Conservation (phyloP, 2,888 invertebrate genomes). For the Yponomeuta malinellus region DNA sequence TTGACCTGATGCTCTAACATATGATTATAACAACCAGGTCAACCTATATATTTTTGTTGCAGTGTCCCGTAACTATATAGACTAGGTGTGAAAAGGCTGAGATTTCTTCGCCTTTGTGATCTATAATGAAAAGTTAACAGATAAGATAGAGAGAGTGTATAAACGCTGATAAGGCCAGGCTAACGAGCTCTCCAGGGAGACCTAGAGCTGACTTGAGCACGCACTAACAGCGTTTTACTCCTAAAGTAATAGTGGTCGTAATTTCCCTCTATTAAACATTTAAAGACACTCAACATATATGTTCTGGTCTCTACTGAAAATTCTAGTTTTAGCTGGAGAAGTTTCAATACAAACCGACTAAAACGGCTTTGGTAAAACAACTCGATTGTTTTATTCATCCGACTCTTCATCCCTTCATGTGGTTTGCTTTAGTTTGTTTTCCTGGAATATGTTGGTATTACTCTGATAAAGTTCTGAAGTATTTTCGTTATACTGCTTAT, state of each 20-base stretch:
- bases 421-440: too few species aligned
- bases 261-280: background rate
- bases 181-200: background rate
- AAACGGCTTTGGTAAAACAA: too few species aligned
- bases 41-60: too few species aligned
- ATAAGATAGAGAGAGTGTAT: background rate
- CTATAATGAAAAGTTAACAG: background rate
- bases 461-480: too few species aligned
- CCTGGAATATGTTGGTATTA: too few species aligned
- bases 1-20: too few species aligned
- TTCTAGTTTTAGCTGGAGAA: background rate
- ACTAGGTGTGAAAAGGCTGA: background rate
- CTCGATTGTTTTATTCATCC: too few species aligned
- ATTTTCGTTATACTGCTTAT: too few species aligned
- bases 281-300: background rate
- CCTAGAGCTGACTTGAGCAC: background rate
- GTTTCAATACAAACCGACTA: background rate
- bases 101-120: background rate
- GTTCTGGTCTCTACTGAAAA: background rate
- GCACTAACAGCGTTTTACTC: background rate
- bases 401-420: too few species aligned
- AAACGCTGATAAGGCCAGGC: background rate
- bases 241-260: background rate
- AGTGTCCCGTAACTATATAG: too few species aligned
- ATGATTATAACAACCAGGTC: too few species aligned